These are phyloP conservation scores for Clostera curtula DNA, from an alignment of 2,888 invertebrate species.

Conservation along the genomic window DNA sequence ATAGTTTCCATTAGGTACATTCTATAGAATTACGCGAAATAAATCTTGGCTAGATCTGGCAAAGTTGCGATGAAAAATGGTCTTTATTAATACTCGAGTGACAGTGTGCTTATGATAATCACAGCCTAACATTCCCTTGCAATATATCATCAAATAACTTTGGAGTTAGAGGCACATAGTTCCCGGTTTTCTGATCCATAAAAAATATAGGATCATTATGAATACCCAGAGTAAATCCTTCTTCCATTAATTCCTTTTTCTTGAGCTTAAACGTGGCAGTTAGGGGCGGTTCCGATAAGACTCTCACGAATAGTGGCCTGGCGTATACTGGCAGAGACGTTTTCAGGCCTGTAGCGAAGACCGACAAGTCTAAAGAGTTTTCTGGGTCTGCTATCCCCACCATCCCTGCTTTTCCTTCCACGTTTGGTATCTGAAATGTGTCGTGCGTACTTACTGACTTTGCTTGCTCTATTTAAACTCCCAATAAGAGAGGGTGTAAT, in stretches of 20 bases:
- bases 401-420: slow-evolving; percentile 95
- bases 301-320: slow-evolving; percentile 89
- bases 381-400: slow-evolving; percentile 89
- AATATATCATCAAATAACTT: slow-evolving; percentile 65
- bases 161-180: slow-evolving; percentile 61
- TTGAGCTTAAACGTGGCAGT: slow-evolving; percentile 94
- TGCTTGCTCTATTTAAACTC: no score
- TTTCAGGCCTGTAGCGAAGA: slow-evolving; percentile 46
- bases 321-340: slow-evolving; percentile 87
- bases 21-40: no score
- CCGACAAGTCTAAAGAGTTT: slow-evolving; percentile 75
- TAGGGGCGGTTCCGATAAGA: slow-evolving; percentile 83
- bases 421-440: slow-evolving; percentile 81
- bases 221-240: slow-evolving; percentile 81
- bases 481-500: no score
- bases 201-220: slow-evolving; percentile 83
- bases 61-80: no score
- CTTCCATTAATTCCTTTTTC: slow-evolving; percentile 89
- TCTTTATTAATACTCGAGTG: no score
- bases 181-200: slow-evolving; percentile 53
- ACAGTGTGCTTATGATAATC: no score
- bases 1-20: no score
- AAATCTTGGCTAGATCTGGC: no score
- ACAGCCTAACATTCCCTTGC: slow-evolving; percentile 69
- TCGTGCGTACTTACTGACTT: no score